Conservation (phyloP, 2,888 invertebrate species). For the Eilema depressum region DNA sequence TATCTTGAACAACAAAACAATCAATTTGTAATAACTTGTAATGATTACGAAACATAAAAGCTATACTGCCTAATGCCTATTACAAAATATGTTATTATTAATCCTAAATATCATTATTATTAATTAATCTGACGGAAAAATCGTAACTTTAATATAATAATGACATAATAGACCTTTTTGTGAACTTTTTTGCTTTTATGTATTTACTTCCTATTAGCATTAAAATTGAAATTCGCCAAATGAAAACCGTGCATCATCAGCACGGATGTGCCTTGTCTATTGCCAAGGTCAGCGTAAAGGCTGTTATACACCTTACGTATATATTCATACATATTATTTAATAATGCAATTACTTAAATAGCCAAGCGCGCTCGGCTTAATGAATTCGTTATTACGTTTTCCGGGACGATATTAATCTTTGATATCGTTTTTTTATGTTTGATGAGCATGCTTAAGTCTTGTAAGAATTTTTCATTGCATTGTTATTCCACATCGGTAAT, state of each 20-base stretch:
- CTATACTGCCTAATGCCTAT: neutral
- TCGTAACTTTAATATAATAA: slow-evolving; percentile 3
- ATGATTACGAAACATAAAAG: slow-evolving; percentile 6
- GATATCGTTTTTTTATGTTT: slow-evolving; percentile 32
- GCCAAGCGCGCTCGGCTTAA: slow-evolving; percentile 62
- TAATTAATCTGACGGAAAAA: slow-evolving; percentile 21
- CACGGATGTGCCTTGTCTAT: slow-evolving; percentile 79
- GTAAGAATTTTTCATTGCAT: slow-evolving; percentile 26
- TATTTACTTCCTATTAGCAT: slow-evolving; percentile 18
- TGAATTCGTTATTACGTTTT: slow-evolving; percentile 68
- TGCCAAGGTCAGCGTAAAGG: slow-evolving; percentile 70
- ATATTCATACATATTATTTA: slow-evolving; percentile 58
- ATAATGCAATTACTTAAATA: slow-evolving; percentile 75
- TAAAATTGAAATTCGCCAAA: slow-evolving; percentile 40
- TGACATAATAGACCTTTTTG: neutral
- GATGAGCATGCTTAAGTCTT: slow-evolving; percentile 12
- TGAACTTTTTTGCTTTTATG: slow-evolving; percentile 8
- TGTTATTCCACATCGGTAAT: neutral
- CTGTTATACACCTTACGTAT: slow-evolving; percentile 57
- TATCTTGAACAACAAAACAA: neutral
- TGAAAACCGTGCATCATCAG: slow-evolving; percentile 61
- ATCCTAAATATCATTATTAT: slow-evolving; percentile 7
- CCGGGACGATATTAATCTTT: slow-evolving; percentile 63
- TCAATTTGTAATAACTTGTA: neutral
- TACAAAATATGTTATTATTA: neutral